Percentiles rank a stretch among this genome's conserved stretches.
Evolutionary conservation across 2,113 vertebrate species (phyloP).

Genomic region (Bujurquina vittata): DNA sequence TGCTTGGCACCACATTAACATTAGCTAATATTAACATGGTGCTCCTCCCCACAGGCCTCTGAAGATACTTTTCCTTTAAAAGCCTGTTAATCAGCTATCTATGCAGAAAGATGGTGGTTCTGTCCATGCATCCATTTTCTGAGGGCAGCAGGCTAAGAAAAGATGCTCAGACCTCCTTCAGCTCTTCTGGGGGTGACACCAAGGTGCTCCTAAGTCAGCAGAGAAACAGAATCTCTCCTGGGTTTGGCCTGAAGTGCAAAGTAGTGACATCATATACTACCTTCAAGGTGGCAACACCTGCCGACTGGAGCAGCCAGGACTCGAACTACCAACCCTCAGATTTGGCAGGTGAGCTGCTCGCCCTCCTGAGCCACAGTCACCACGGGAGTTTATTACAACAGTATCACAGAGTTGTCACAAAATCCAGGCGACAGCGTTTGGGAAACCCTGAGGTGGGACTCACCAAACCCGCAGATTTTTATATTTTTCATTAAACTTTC

Average conservation of each 20-base stretch:
- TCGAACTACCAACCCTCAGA: too few relatives aligned
- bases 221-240: too few relatives aligned
- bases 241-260: neutral
- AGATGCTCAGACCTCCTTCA: neutral
- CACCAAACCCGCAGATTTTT: neutral
- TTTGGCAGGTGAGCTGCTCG: too few relatives aligned
- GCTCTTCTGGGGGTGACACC: too few relatives aligned
- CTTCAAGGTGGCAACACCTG: too few relatives aligned
- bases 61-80: neutral
- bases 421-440: accelerated
- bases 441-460: neutral
- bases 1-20: too few relatives aligned
- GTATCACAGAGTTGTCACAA: neutral
- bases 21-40: too few relatives aligned
- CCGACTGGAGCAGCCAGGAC: too few relatives aligned
- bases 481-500: neutral
- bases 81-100: neutral
- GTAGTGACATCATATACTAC: too few relatives aligned
- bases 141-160: neutral
- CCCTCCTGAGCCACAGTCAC: too few relatives aligned
- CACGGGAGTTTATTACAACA: neutral
- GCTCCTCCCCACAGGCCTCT: too few relatives aligned
- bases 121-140: neutral
- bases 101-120: accelerated
- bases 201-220: too few relatives aligned